Conservation (phyloP, 2,888 invertebrate genomes). For the Dendrolimus pini region DNA sequence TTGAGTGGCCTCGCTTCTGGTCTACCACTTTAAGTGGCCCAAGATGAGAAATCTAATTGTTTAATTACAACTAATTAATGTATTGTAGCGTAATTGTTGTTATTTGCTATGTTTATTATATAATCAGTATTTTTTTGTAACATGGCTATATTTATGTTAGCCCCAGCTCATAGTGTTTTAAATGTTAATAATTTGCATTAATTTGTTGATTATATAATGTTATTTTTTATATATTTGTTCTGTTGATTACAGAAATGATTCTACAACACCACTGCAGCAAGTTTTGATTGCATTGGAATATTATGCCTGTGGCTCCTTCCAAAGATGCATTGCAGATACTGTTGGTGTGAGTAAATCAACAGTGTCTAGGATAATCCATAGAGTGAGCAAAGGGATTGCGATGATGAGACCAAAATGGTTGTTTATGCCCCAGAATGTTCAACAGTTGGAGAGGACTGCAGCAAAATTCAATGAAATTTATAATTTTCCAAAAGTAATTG, state of each 20-base stretch:
- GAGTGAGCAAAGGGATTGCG: neutral
- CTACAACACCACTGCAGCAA: constrained; percentile 2
- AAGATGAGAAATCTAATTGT: too few relatives aligned
- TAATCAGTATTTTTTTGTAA: too few relatives aligned
- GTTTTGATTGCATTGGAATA: constrained; percentile 2
- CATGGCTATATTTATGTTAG: too few relatives aligned
- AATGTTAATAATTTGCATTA: too few relatives aligned
- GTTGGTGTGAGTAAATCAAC: neutral
- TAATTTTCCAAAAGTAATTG: neutral
- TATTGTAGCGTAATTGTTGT: too few relatives aligned
- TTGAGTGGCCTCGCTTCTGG: too few relatives aligned
- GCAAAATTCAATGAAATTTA: neutral
- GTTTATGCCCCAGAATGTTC: neutral
- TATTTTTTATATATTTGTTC: too few relatives aligned
- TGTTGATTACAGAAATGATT: neutral
- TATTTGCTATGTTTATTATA: too few relatives aligned
- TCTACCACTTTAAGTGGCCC: too few relatives aligned
- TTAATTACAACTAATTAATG: too few relatives aligned
- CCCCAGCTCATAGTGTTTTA: too few relatives aligned
- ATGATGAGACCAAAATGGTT: neutral
- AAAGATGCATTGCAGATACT: constrained; percentile 2
- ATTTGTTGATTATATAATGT: too few relatives aligned
- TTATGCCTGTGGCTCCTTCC: constrained; percentile 3
- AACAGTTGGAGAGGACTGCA: neutral
- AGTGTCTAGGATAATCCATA: neutral